Percentiles rank a stretch among this genome's conserved stretches.
phyloP scores from a whole-genome alignment of 2,888 invertebrate genomes.

The Lasioglossum villosulum region DNA sequence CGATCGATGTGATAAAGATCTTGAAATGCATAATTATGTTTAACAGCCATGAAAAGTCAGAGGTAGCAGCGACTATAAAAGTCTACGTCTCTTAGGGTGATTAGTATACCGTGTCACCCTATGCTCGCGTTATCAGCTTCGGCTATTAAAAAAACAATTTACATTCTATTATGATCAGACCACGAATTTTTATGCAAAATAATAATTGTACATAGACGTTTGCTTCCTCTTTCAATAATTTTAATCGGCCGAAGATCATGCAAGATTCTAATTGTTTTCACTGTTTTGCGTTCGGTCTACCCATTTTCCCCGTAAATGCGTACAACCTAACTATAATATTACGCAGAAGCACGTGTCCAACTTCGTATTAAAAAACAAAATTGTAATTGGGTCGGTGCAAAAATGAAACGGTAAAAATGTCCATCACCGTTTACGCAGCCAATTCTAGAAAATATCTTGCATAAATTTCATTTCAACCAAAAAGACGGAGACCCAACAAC shows the following conservation, averaged over 20 bases:
- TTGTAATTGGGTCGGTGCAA: no score
- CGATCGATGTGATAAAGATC: not conserved
- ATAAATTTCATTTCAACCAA: not conserved
- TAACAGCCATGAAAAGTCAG: not conserved
- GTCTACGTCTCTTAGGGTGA: not conserved
- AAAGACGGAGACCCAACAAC: not conserved
- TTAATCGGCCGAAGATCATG: not conserved
- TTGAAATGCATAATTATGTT: not conserved
- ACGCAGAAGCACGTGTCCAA: no score
- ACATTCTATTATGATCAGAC: not conserved
- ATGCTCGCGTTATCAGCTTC: not conserved
- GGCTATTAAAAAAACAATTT: not conserved
- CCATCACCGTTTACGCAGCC: no score
- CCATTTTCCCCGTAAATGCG: no score
- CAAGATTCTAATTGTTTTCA: no score
- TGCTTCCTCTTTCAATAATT: not conserved
- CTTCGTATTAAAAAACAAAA: no score
- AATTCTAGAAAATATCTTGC: no score
- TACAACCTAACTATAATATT: no score
- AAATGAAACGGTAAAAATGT: no score
- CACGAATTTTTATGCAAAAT: not conserved
- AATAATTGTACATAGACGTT: not conserved
- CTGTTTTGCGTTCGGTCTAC: no score
- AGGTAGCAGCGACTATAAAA: not conserved
- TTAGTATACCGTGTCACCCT: not conserved